phyloP scores from a whole-genome alignment of 2,113 vertebrate genomes.

The Cebus imitator region DNA sequence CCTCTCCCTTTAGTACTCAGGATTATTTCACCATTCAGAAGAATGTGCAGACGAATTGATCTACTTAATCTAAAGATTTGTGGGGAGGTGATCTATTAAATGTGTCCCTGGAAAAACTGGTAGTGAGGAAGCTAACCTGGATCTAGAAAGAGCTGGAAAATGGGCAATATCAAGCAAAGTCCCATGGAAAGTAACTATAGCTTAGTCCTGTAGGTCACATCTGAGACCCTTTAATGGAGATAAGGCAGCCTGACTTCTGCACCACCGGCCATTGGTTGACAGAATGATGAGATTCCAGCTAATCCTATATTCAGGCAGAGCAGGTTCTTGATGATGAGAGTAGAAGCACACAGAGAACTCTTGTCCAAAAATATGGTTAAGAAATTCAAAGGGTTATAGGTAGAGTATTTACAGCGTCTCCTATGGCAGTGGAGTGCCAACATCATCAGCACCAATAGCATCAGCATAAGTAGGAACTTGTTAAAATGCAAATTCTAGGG shows the following conservation, averaged over 20 bases:
- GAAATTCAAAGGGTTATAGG: too few species aligned
- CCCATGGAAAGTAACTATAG: too few species aligned
- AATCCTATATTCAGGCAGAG: background rate
- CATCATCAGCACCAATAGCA: too few species aligned
- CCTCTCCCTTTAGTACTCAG: too few species aligned
- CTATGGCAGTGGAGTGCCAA: too few species aligned
- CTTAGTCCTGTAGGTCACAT: background rate
- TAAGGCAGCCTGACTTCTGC: fast-evolving
- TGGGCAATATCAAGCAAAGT: background rate
- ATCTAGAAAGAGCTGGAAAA: background rate
- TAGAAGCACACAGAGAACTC: background rate
- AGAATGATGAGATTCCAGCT: too few species aligned
- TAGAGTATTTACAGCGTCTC: too few species aligned
- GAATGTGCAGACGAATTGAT: fast-evolving
- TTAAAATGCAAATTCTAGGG: background rate
- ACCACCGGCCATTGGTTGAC: background rate
- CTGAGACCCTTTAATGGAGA: background rate
- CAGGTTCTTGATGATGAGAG: background rate
- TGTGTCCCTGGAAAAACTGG: background rate
- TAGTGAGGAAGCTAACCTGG: background rate
- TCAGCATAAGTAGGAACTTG: background rate
- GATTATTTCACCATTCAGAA: background rate
- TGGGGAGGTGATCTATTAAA: background rate
- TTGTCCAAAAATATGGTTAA: too few species aligned
- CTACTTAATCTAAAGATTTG: background rate